These are phyloP conservation scores for Holothuria glaberrima DNA, from an alignment of 35 echinoderm and acorn worm genomes.

Conservation along the genomic window DNA sequence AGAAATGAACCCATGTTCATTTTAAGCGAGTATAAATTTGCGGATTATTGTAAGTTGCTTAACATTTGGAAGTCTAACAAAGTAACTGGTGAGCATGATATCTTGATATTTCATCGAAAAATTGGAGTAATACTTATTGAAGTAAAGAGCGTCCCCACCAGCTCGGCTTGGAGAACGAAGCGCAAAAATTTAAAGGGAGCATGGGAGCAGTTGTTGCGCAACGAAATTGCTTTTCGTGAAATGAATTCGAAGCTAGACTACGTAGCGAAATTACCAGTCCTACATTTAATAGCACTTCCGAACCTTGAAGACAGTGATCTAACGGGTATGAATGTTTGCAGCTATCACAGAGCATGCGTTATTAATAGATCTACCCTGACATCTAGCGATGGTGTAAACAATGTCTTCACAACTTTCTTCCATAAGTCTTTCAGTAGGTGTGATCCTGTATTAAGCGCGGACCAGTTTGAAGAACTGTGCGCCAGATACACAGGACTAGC, in stretches of 20 bases:
- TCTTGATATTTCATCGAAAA: conserved; percentile 58
- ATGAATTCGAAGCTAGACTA: conserved; percentile 51
- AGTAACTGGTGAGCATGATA: conserved; percentile 49
- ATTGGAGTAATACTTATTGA: conserved; percentile 47
- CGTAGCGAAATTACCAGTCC: conserved; percentile 24
- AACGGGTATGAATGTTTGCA: conserved; percentile 32
- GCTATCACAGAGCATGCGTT: conserved; percentile 4
- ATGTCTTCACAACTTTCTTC: conserved; percentile 15
- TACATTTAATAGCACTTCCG: conserved; percentile 57
- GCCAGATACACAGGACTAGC: conserved; percentile 67
- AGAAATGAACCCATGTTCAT: conserved; percentile 55
- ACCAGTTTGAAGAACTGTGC: conserved; percentile 62
- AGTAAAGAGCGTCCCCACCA: conserved; percentile 44
- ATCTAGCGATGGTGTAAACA: neutral
- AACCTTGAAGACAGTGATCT: conserved; percentile 30
- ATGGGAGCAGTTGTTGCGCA: conserved; percentile 51
- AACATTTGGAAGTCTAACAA: conserved; percentile 32
- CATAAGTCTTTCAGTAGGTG: neutral
- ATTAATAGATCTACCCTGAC: neutral
- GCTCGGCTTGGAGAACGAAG: conserved; percentile 46
- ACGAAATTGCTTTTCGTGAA: conserved; percentile 56
- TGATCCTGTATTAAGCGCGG: neutral
- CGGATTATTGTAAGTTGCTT: conserved; percentile 36
- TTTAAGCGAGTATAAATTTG: conserved; percentile 67
- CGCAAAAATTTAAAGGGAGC: conserved; percentile 35